phyloP scores from a whole-genome alignment of 2,113 vertebrate species.

The Pelecanoides urinatrix region DNA sequence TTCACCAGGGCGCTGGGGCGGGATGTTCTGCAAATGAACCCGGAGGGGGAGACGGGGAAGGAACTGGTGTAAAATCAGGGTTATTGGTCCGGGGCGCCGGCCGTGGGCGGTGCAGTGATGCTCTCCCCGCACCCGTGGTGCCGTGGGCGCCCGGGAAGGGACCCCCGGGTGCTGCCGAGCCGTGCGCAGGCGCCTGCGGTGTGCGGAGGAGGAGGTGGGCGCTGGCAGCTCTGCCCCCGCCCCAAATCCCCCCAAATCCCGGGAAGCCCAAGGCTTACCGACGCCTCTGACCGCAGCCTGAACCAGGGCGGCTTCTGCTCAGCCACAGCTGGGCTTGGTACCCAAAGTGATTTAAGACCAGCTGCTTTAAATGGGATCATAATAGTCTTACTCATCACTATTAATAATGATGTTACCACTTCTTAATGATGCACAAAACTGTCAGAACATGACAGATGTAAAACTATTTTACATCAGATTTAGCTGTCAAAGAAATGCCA shows the following conservation, averaged over 20 bases:
- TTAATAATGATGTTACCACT: neutral
- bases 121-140: neutral
- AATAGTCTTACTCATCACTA: neutral
- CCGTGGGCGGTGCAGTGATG: neutral
- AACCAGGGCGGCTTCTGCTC: neutral
- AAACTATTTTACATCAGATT: neutral
- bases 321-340: neutral
- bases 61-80: neutral
- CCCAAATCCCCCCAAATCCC: rapidly evolving
- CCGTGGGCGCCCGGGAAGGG: neutral
- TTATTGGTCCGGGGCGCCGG: neutral
- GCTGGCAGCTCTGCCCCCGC: neutral
- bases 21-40: neutral
- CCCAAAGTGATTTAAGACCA: neutral
- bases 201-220: neutral
- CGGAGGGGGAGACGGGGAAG: too few species aligned
- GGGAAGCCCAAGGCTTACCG: neutral
- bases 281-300: rapidly evolving
- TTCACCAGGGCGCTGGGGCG: neutral
- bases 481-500: neutral
- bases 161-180: neutral
- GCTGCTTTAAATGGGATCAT: neutral
- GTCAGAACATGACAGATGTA: neutral
- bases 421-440: slow-evolving; percentile 27
- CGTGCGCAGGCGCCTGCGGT: too few species aligned